Base-by-base conservation (phyloP, 2,888 invertebrate species). In the Scaeva pyrastri region DNA sequence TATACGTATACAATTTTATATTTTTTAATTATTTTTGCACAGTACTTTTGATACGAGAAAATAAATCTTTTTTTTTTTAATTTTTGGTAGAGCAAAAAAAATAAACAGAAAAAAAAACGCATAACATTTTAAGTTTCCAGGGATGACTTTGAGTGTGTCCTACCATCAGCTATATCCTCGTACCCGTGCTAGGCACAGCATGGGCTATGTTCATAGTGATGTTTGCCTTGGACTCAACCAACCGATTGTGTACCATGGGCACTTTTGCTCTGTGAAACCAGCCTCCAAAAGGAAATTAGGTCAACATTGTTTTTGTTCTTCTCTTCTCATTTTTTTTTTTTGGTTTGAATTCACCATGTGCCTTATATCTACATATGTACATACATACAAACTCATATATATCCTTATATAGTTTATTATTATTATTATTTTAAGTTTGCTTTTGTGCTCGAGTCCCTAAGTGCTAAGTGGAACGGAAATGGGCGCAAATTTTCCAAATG, bases 401-500 rank as follows among this genome's bases (percentile, higher is more conserved):
- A 31, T 31, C 3, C 26, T 7, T 31, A 31, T 31, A 31, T 16
- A 2, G 16, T 45, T 43, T 41, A 26, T 16, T 50, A 19, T 12
- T 60, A 26, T 68, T 74, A 12, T 55, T 26, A 19, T 43, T 39
- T 52, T 2, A 39, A 52, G 58, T 52, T 68, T 60, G 41, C 52
- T 50, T 64, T 36, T 68, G 52, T 62, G n/a, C 12, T 52, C 39
- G 62, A 62, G 60, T 48, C 58, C 72, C 62, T 31, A 43, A 56
- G 31, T 43, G 50, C 75, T 75, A 75, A 75, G 55, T 75, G 75
- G 45, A 72, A 60, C 66, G 82, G 82, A 78, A 82, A 82, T 78
- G 72, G 58, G 39, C 72, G 52, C 45, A 78, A 16, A 64, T 77
- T 64, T 72, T 52, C 39, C 66, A 68, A 82, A 74, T 72, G 48